Evolutionary conservation across 2,113 vertebrate genomes (phyloP).

Genomic region (Antechinus stuartii): DNA sequence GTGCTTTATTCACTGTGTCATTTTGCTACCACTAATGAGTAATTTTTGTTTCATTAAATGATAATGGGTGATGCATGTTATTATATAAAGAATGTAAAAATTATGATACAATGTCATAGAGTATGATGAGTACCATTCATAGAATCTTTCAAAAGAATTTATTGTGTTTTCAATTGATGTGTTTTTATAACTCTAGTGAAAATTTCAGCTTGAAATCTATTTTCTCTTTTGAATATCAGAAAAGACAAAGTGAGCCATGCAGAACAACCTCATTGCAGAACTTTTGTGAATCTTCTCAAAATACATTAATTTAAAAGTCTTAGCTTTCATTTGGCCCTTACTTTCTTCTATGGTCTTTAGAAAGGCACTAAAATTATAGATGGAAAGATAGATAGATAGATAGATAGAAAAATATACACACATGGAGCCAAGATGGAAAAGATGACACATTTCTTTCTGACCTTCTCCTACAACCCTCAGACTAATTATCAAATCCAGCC

Average conservation of each 20-base stretch:
- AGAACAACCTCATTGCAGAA: constrained; percentile 10
- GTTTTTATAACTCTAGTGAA: constrained; percentile 50
- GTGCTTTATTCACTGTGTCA: too few relatives aligned
- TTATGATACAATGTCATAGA: background rate
- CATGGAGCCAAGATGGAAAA: background rate
- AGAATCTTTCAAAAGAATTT: constrained; percentile 28
- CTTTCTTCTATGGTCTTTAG: constrained; percentile 17
- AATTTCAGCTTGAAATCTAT: constrained; percentile 59
- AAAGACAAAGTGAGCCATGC: constrained; percentile 28
- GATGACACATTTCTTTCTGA: too few relatives aligned
- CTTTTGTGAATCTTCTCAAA: constrained; percentile 18
- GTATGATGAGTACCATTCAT: constrained; percentile 36
- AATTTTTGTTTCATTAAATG: constrained; percentile 50
- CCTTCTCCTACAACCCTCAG: too few relatives aligned
- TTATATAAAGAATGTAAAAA: constrained; percentile 10
- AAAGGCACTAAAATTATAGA: constrained; percentile 11
- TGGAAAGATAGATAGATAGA: too few relatives aligned
- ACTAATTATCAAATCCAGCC: too few relatives aligned
- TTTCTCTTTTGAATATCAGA: background rate
- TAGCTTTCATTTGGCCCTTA: background rate
- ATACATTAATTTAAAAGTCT: background rate
- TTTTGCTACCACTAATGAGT: background rate
- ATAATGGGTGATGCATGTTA: constrained; percentile 30
- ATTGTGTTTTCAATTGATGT: constrained; percentile 60
- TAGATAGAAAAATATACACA: background rate